Evolutionary conservation across 2,113 vertebrate genomes (phyloP), one percentile per base, ranked within the genome.

Genomic region (Hemichromis elongatus): DNA sequence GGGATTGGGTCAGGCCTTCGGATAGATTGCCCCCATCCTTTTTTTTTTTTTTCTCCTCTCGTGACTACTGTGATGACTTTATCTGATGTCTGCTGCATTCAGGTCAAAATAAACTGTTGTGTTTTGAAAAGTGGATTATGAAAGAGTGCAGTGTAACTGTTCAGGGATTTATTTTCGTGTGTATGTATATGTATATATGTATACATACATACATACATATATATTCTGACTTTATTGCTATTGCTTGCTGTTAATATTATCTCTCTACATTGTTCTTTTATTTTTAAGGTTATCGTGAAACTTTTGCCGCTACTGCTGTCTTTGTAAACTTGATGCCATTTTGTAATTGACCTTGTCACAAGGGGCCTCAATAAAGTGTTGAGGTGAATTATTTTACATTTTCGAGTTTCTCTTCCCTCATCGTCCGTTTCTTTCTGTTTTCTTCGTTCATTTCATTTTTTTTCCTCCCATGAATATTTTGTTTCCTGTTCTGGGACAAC

Each of bases 91-190:
- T 86, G 30, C 52, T 91, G 77, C 21, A 80, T 88, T 88, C 78
- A 86, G 81, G 88, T 92, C 93, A 93, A 87, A 83, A 88, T 54
- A 40, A 66, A n/a, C 37, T 13, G 24, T 30, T 37, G 4, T 87
- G 78, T 73, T 84, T 85, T 73, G 82, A 40, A 84, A 80, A 83
- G 28, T 79, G 70, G 79, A 47, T 90, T 61, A 55, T 61, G 88
- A 91, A 91, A 92, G 92, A 93, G 81, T 92, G 89, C 89, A 73
- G 83, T 90, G 70, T 90, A 93, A 91, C 89, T 94, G 94, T 96
- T 96, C 96, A 96, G 95, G 95, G 95, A 96, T 90, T 90, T 88
- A 87, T 79, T 84, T 84, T 83, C 95, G 92, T 96, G 92, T 73
- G 35, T 63, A 18, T 63, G 3, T 63, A 63, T 61, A 37, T 28